A percentile compares a stretch with the other conserved stretches of the same genome.
Evolutionary conservation across 2,888 invertebrate species (phyloP).

Genomic region (Eupsilia transversa): DNA sequence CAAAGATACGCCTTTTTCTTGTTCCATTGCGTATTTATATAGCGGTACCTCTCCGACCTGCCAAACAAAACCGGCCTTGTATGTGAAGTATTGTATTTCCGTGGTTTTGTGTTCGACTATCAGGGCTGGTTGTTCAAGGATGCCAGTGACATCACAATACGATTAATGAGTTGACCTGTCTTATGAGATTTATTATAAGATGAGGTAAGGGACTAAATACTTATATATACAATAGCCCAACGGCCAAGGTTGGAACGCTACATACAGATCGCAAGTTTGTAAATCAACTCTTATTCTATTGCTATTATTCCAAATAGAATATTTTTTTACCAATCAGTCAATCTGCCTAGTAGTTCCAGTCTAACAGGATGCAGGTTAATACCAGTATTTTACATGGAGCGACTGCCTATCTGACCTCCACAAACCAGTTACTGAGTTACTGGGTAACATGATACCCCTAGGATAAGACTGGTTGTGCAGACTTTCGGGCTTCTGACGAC

Average conservation of each 20-base stretch:
- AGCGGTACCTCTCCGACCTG: conserved; percentile 6
- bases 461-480: too few species aligned
- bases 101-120: conserved; percentile 66
- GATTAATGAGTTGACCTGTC: conserved; percentile 70
- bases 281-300: neutral
- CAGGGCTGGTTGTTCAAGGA: conserved; percentile 67
- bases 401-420: too few species aligned
- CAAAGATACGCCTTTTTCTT: conserved; percentile 66
- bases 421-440: too few species aligned
- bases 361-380: too few species aligned
- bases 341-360: too few species aligned
- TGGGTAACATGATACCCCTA: too few species aligned
- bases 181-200: conserved; percentile 50
- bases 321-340: neutral
- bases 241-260: conserved; percentile 16
- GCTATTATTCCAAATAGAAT: neutral
- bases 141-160: conserved; percentile 71
- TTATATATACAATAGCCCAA: neutral
- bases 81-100: conserved; percentile 63
- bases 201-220: conserved; percentile 22
- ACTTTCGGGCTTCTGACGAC: too few species aligned
- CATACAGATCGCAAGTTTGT: neutral
- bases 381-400: too few species aligned
- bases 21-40: conserved; percentile 64
- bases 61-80: conserved; percentile 49